Conservation (phyloP, 2,888 invertebrate genomes). For the Drosophila mettleri region DNA sequence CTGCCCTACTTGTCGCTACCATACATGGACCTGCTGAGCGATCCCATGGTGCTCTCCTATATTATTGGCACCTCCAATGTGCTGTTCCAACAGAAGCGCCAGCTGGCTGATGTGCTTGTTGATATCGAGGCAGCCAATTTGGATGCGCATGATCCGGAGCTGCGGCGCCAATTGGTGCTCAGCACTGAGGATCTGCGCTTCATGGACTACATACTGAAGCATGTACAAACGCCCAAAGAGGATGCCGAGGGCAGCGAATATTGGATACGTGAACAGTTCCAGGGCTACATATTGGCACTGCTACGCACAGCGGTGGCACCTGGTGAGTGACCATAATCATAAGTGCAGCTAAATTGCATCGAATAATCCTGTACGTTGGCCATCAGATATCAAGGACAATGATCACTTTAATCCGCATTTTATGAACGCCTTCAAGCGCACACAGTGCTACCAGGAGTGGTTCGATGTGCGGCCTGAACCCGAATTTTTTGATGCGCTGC, state of each 20-base stretch:
- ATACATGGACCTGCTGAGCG: conserved; percentile 95
- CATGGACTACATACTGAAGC: conserved; percentile 95
- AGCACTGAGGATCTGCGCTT: conserved; percentile 98
- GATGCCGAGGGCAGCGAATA: conserved; percentile 96
- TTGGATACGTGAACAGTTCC: conserved; percentile 98
- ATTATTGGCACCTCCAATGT: conserved; percentile 99
- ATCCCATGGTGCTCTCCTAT: conserved; percentile 93
- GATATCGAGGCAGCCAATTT: conserved; percentile 95
- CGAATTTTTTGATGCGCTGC: conserved; percentile 89
- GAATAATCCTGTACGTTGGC: not conserved
- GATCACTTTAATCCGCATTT: conserved; percentile 96
- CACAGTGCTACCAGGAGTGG: conserved; percentile 96
- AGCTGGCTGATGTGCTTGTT: conserved; percentile 95
- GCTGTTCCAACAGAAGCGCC: conserved; percentile 97
- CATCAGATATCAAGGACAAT: conserved; percentile 89
- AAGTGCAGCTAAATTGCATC: not conserved
- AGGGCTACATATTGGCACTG: conserved; percentile 92
- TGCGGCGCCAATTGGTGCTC: conserved; percentile 93
- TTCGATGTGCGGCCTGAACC: conserved; percentile 87
- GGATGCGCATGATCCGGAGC: conserved; percentile 91
- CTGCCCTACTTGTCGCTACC: conserved; percentile 98
- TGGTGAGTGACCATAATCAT: conserved; percentile 32
- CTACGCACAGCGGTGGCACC: conserved; percentile 89
- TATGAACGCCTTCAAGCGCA: conserved; percentile 93
- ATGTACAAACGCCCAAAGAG: conserved; percentile 88